Percentiles rank a stretch among this genome's conserved stretches.
These are phyloP conservation scores for Metopia argyrocephala DNA, from an alignment of 2,888 invertebrate species.

Conservation along the genomic window DNA sequence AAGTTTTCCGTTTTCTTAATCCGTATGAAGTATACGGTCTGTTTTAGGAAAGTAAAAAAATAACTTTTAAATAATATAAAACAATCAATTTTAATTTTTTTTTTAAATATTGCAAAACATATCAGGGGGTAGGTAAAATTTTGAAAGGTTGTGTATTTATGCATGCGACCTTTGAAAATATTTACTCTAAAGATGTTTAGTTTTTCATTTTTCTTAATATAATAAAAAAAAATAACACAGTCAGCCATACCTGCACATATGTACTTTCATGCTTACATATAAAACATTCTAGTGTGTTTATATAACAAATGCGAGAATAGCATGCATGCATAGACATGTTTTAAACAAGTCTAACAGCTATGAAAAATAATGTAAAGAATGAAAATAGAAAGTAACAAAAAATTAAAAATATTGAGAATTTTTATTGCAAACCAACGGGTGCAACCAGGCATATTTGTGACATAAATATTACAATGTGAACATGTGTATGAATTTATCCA, in stretches of 20 bases:
- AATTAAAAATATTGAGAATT: conserved; percentile 16
- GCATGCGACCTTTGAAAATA: conserved; percentile 48
- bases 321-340: conserved; percentile 53
- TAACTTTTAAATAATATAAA: too few species aligned
- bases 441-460: conserved; percentile 63
- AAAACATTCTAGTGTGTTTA: too few species aligned
- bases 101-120: too few species aligned
- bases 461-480: conserved; percentile 53
- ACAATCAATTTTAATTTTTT: too few species aligned
- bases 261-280: neutral
- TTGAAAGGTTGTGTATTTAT: conserved; percentile 36
- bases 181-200: neutral
- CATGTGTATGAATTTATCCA: too few species aligned
- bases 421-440: conserved; percentile 64
- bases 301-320: conserved; percentile 43
- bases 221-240: neutral
- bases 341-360: conserved; percentile 24
- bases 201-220: neutral
- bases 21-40: too few species aligned
- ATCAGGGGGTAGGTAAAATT: too few species aligned
- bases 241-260: neutral
- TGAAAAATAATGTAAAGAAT: neutral
- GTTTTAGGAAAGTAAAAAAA: too few species aligned
- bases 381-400: conserved; percentile 2
- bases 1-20: too few species aligned